Base-by-base conservation (phyloP, 2,888 invertebrate genomes). In the Anorthoa munda region DNA sequence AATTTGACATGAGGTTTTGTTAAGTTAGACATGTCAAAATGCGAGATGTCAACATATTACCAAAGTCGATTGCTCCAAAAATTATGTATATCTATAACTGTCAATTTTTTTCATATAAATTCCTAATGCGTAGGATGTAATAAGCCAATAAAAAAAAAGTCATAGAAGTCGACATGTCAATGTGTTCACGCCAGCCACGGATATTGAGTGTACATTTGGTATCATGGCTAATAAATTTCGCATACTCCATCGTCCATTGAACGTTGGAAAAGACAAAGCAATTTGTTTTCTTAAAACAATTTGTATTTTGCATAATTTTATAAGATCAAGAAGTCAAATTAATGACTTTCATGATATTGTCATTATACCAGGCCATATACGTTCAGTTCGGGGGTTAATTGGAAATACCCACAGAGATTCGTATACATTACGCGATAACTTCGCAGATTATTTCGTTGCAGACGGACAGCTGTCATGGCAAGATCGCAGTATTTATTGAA, bases 201-300 rank as follows among this genome's bases (percentile, higher is more conserved):
- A n/a, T n/a, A 81, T 83, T 81, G 81, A 83, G 56, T 79, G 51
- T 45, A 81, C 76, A 26, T 79, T 79, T 79, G 79, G 75, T 64
- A 79, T 82, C 63, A 78, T 83, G 79, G 75, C 81, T 76, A 82
- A 82, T 76, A 76, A 81, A 71, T 81, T 78, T 78, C 72, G 81
- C 60, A 79, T 82, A 77, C 77, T 82, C 66, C 79, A 82, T 77
- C 76, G 79, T 79, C 81, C 77, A 65, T 72, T 82, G 60, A 79
- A 82, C 76, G 81, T 81, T 79, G 61, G 60, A 72, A 76, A 68
- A 68, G 69, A 79, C 50, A 73, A 76, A 63, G 81, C 78, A 53
- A 70, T 73, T 67, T 75, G 70, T 70, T 70, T 80, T 69, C 55
- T 80, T 58, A 79, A 79, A 75, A 59, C 78, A 66, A 72, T 68